Evolutionary conservation across 35 echinoderm and acorn worm species (phyloP), one percentile per base, ranked within the genome.

Genomic region (Lytechinus variegatus): DNA sequence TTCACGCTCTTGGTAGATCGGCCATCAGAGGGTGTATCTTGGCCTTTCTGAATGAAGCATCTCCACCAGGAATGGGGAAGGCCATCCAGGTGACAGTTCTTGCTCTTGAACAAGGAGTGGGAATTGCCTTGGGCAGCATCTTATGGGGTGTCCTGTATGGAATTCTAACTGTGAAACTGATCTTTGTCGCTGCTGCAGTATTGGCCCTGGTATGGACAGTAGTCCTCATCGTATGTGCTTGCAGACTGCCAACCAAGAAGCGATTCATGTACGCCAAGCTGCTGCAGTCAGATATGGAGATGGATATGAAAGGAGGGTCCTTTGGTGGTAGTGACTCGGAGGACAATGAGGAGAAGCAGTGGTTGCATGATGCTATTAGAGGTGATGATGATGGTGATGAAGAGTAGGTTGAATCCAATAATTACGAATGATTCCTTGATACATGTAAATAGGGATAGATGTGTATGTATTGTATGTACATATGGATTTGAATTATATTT

Each of bases 191-290:
- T 21, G 93, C 87, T 4, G 94, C 96, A 9, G 57, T 94, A 9
- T 33, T 96, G 53, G 96, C 97, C 54, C 51, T 98, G 12, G 27
- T 95, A 53, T 98, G 97, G 97, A 93, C 94, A 8, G 89, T 94
- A 51, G 87, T 97, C 44, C 54, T 98, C 9, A 95, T 96, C 58
- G 91, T 97, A 33, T 92, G 95, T 28, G 95, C 89, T 21, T 87
- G 94, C 86, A 72, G 87, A 9, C 91, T 94, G 52, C 97, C 97
- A 3, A 96, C 94, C 10, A 96, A 96, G 93, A 95, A 94, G 89
- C 93, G 71, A n/a, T 92, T 98, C 53, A 95, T 95, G 79, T 98
- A 98, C 86, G 95, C 97, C n/a, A 97, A 95, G 19, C 92, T 98
- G 52, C 44, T 98, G 86, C 97, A 93, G 21, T 93, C 92, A 57